A percentile compares a stretch with the other conserved stretches of the same genome.
These are phyloP conservation scores for Gastrophryne carolinensis DNA, from an alignment of 2,797 vertebrate genomes.

Conservation along the genomic window DNA sequence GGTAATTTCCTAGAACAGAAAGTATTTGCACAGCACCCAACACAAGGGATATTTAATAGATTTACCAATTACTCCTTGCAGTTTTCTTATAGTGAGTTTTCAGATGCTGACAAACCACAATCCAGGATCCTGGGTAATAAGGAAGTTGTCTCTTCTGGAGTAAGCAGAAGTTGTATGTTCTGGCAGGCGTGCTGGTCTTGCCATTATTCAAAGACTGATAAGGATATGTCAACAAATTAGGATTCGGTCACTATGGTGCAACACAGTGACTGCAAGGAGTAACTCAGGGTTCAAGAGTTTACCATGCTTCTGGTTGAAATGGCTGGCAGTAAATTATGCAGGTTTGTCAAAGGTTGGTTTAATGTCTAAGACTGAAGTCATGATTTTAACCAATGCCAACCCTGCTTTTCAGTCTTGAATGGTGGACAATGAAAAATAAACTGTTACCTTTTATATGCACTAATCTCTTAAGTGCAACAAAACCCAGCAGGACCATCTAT, in stretches of 20 bases:
- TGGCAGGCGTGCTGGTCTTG: background rate
- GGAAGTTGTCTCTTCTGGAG: background rate
- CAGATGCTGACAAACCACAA: background rate
- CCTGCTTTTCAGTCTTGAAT: no score
- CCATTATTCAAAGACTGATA: slow-evolving; percentile 29
- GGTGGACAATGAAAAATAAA: no score
- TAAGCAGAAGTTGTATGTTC: background rate
- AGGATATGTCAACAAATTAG: slow-evolving; percentile 34
- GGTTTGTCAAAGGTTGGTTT: slow-evolving; percentile 6
- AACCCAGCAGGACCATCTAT: no score
- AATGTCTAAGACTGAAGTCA: no score
- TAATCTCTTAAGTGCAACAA: no score
- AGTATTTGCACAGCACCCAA: no score
- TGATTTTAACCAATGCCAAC: no score
- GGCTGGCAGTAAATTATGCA: slow-evolving; percentile 9
- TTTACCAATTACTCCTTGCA: no score
- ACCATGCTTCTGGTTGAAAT: background rate
- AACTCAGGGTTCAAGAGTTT: slow-evolving; percentile 20
- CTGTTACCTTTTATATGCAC: no score
- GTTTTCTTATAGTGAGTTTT: no score
- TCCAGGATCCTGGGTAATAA: background rate
- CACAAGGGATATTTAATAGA: no score
- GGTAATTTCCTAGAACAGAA: no score
- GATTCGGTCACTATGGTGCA: background rate
- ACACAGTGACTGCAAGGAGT: background rate